These are phyloP conservation scores for Bombus picipes DNA, from an alignment of 1,140 invertebrate genomes.

Conservation along the genomic window DNA sequence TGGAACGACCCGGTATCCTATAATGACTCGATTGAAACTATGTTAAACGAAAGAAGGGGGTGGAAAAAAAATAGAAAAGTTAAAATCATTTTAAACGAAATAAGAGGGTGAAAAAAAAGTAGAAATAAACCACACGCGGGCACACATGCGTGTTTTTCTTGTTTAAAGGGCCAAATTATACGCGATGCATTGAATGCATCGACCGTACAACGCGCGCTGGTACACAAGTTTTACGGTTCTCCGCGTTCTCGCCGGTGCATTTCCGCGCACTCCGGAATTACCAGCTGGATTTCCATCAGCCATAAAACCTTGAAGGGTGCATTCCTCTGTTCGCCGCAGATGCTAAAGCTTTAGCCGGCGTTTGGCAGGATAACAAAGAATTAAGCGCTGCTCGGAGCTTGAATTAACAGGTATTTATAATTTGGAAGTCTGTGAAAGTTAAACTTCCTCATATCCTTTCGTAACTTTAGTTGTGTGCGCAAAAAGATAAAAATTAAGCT, in stretches of 20 bases:
- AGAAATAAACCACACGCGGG: neutral
- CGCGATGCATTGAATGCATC: slow-evolving; percentile 9
- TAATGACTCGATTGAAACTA: neutral
- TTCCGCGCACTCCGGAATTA: neutral
- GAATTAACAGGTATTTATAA: slow-evolving; percentile 11
- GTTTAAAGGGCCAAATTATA: neutral
- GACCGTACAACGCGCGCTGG: neutral
- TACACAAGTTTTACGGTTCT: slow-evolving; percentile 7
- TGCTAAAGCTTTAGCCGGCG: neutral
- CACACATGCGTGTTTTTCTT: neutral
- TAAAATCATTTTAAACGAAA: neutral
- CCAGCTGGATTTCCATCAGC: slow-evolving; percentile 24
- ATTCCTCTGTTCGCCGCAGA: neutral
- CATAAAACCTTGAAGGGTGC: slow-evolving; percentile 25
- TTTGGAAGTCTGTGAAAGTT: neutral
- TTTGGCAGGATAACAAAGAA: slow-evolving; percentile 8
- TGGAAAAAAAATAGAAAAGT: neutral
- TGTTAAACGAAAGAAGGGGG: neutral
- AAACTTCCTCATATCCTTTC: neutral
- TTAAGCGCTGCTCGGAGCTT: neutral
- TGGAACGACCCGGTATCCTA: fast-evolving
- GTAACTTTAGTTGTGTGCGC: neutral
- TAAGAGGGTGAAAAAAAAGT: neutral
- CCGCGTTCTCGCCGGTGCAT: neutral
- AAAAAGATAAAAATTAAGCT: neutral